A percentile compares a stretch with the other conserved stretches of the same genome.
Conservation (phyloP, 1,140 invertebrate species). For the Melanaphis sacchari region DNA sequence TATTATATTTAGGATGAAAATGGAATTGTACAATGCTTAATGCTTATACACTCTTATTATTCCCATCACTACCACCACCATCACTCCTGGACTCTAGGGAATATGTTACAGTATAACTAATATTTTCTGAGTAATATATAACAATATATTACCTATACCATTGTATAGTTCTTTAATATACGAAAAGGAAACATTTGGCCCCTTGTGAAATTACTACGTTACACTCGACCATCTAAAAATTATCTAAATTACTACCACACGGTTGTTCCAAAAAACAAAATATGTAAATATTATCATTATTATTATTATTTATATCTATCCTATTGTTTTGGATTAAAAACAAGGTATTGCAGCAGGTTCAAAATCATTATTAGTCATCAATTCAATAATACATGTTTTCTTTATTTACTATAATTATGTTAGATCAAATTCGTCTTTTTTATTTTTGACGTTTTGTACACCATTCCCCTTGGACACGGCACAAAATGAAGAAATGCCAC, state of each 20-base stretch:
- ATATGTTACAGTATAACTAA: conserved; percentile 8
- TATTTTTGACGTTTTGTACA: background rate
- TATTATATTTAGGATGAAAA: background rate
- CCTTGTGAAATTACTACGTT: background rate
- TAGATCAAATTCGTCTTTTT: background rate
- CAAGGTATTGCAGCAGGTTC: background rate
- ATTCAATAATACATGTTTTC: background rate
- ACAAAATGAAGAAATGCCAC: background rate
- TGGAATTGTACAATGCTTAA: background rate
- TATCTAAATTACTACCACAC: background rate
- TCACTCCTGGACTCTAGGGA: background rate
- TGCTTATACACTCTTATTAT: background rate
- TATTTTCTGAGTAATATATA: background rate
- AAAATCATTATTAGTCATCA: conserved; percentile 23
- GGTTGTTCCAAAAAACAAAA: background rate
- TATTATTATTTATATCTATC: background rate
- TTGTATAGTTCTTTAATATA: background rate
- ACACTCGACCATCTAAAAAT: background rate
- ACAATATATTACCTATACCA: background rate
- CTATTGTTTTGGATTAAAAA: background rate
- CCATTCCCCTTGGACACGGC: too few relatives aligned
- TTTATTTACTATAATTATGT: background rate
- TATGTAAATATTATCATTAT: background rate
- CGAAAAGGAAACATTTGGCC: background rate
- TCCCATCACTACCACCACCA: background rate